Percentiles rank a stretch among this genome's conserved stretches.
These are phyloP conservation scores for Torymus auratus DNA, from an alignment of 2,888 invertebrate genomes.

Conservation along the genomic window DNA sequence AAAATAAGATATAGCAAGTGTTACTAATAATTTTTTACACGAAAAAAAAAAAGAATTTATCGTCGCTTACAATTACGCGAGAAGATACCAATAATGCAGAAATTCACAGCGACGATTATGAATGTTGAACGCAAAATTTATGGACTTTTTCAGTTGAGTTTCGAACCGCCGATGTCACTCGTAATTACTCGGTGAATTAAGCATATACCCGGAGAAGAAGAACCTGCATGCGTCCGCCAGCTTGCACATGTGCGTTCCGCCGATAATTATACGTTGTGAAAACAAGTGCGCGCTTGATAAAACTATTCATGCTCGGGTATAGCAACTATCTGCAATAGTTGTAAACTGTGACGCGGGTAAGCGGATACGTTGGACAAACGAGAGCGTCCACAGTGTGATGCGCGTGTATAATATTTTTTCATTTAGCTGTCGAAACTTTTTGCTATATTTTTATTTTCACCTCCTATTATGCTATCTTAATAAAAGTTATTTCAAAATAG, in stretches of 20 bases:
- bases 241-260: slow-evolving; percentile 6
- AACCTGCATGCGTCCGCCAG: background rate
- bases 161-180: slow-evolving; percentile 49
- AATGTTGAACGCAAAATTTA: slow-evolving; percentile 12
- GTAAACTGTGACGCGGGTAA: background rate
- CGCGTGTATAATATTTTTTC: too few relatives aligned
- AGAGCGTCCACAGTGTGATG: too few relatives aligned
- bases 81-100: background rate
- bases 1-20: too few relatives aligned
- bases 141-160: background rate
- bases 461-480: too few relatives aligned
- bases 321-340: slow-evolving; percentile 38
- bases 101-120: slow-evolving; percentile 1
- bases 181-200: slow-evolving; percentile 47
- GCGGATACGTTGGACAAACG: too few relatives aligned
- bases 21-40: background rate
- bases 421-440: too few relatives aligned
- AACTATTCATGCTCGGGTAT: slow-evolving; percentile 48
- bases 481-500: too few relatives aligned
- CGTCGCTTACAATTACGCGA: too few relatives aligned
- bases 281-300: slow-evolving; percentile 63
- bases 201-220: slow-evolving; percentile 7
- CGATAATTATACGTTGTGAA: slow-evolving; percentile 65
- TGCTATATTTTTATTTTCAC: too few relatives aligned
- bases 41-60: too few relatives aligned